phyloP scores from a whole-genome alignment of 2,113 vertebrate species.

The Mus spicilegus region DNA sequence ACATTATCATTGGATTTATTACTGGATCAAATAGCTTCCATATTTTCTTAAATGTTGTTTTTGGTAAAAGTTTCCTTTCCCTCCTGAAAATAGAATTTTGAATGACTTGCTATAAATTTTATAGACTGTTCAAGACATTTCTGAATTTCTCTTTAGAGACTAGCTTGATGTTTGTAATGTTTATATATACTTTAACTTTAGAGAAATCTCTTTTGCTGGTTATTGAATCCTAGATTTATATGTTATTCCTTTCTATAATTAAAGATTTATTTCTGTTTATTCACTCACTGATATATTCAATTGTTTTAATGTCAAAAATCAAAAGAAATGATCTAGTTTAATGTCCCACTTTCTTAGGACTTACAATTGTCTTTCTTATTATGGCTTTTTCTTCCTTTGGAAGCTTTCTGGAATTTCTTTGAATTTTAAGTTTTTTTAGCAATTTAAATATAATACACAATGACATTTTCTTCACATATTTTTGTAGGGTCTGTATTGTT shows the following conservation, averaged over 20 bases:
- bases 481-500: neutral
- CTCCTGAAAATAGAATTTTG: neutral
- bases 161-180: neutral
- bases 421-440: slow-evolving; percentile 24
- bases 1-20: neutral
- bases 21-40: neutral
- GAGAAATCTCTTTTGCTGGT: neutral
- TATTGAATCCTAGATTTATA: slow-evolving; percentile 1
- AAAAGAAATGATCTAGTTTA: neutral
- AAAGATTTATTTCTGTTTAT: slow-evolving; percentile 41
- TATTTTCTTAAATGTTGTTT: neutral
- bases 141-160: neutral
- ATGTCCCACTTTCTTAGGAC: neutral
- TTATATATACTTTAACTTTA: slow-evolving; percentile 1
- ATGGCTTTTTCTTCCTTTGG: neutral
- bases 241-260: neutral
- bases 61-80: neutral
- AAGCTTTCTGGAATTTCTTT: neutral
- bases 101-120: neutral
- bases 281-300: neutral
- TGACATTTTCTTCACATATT: neutral
- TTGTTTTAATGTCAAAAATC: neutral
- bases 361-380: neutral
- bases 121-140: neutral
- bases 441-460: slow-evolving; percentile 2